Evolutionary conservation across 1,140 invertebrate species (phyloP), one percentile per base, ranked within the genome.

Genomic region (Lepidurus couesii): DNA sequence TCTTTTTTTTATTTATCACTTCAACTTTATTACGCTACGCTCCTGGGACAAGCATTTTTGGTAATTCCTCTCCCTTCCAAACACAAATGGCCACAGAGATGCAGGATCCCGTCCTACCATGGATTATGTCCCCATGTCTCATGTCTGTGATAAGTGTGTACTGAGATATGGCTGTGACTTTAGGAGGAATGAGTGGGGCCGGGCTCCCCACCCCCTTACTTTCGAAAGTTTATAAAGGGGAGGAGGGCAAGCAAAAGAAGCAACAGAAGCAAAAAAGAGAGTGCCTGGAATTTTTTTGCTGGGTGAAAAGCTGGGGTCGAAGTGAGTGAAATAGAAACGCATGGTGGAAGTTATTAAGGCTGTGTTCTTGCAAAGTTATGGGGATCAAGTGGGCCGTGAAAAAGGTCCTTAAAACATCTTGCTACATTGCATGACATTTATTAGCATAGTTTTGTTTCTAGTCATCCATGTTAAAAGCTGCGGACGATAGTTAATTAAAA

Each of bases 381-480:
- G 53, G 53, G 53, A 65, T 65, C 53, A 65, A 65, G 21, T 13
- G 53, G 53, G 53, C 53, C 53, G 9, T 65, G 6, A 65, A 65
- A 65, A 13, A n/a, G 53, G 53, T 65, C 53, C 53, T 65, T 9
- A 11, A 11, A 65, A 65, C 53, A 65, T 65, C 53, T 65, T 65
- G 53, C 53, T 65, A 65, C 53, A 65, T 65, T 65, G 53, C 53
- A 65, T 65, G 53, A 65, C 53, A 65, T 65, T 65, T 65, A 65
- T 65, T 65, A 65, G 53, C 53, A 65, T 65, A 65, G 53, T 65
- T 65, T 65, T 65, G 53, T 65, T 65, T 65, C 53, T 65, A 65
- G 53, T 65, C 53, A 65, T 65, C 53, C 53, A 65, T 65, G 53
- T 65, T 65, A 65, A 65, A 65, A 13, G 53, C 53, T 65, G 53